Conservation (phyloP, 1,140 invertebrate species). For the Ceratosolen solmsi region DNA sequence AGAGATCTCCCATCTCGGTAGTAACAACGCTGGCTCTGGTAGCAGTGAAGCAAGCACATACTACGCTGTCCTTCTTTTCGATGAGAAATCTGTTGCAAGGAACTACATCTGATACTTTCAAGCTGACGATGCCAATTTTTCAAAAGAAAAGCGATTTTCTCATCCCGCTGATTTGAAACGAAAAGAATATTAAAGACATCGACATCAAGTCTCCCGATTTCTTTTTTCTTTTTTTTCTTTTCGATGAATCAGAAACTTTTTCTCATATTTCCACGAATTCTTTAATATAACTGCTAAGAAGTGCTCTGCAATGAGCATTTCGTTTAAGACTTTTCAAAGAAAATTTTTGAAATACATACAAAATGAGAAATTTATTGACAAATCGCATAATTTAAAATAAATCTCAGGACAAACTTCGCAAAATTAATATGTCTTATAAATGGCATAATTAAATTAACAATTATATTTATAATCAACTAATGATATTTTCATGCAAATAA, state of each 20-base stretch:
- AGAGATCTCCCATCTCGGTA: background rate
- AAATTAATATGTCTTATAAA: too few relatives aligned
- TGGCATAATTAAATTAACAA: too few relatives aligned
- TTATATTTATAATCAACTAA: too few relatives aligned
- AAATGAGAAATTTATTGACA: too few relatives aligned
- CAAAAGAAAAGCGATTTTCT: conserved; percentile 33
- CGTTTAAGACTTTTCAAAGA: too few relatives aligned
- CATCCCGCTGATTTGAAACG: background rate
- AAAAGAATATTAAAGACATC: background rate
- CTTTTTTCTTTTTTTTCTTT: background rate
- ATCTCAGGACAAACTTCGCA: too few relatives aligned
- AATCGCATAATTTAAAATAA: too few relatives aligned
- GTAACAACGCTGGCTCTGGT: background rate
- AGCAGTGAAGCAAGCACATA: background rate
- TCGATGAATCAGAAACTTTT: background rate
- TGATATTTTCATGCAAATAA: too few relatives aligned
- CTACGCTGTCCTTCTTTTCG: background rate
- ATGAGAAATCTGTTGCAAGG: conserved; percentile 3
- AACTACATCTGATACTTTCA: conserved; percentile 15
- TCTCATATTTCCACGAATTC: too few relatives aligned
- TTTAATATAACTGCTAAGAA: too few relatives aligned
- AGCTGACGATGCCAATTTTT: conserved; percentile 35
- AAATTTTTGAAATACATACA: too few relatives aligned
- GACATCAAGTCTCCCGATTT: background rate
- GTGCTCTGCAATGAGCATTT: too few relatives aligned